Percentiles rank a stretch among this genome's conserved stretches.
These are phyloP conservation scores for Semaprochilodus insignis DNA, from an alignment of 2,797 vertebrate species.

Conservation along the genomic window DNA sequence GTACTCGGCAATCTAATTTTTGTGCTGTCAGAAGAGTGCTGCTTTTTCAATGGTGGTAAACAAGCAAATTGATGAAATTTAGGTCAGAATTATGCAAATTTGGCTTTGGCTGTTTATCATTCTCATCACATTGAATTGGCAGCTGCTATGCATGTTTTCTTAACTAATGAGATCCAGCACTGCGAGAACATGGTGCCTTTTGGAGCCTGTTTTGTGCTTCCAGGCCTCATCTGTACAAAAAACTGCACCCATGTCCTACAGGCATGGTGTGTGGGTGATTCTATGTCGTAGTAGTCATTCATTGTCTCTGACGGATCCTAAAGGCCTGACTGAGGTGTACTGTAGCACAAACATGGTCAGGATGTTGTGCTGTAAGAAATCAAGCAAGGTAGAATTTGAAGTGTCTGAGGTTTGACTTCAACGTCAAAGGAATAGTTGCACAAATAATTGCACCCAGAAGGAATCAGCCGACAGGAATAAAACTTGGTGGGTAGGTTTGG, in stretches of 20 bases:
- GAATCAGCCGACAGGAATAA: no score
- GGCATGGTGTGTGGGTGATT: not conserved
- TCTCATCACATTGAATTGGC: not conserved
- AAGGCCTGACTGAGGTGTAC: no score
- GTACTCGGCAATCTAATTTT: not conserved
- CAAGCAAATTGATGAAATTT: constrained; percentile 18
- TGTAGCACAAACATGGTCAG: no score
- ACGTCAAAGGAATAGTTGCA: no score
- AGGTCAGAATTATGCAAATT: not conserved
- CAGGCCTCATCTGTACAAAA: not conserved
- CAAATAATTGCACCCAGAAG: no score
- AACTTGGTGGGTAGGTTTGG: no score
- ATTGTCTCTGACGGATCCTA: not conserved
- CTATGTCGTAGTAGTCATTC: not conserved
- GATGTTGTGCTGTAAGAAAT: no score
- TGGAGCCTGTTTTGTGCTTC: not conserved
- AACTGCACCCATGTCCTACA: not conserved
- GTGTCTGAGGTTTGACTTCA: no score
- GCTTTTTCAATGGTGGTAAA: not conserved
- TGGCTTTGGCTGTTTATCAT: not conserved
- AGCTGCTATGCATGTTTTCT: not conserved
- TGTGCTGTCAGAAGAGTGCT: constrained; percentile 18
- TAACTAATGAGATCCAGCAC: not conserved
- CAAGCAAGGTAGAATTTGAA: no score
- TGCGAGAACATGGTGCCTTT: not conserved